Base-by-base conservation (phyloP, 1,140 invertebrate genomes). In the Sycophaga agraensis region DNA sequence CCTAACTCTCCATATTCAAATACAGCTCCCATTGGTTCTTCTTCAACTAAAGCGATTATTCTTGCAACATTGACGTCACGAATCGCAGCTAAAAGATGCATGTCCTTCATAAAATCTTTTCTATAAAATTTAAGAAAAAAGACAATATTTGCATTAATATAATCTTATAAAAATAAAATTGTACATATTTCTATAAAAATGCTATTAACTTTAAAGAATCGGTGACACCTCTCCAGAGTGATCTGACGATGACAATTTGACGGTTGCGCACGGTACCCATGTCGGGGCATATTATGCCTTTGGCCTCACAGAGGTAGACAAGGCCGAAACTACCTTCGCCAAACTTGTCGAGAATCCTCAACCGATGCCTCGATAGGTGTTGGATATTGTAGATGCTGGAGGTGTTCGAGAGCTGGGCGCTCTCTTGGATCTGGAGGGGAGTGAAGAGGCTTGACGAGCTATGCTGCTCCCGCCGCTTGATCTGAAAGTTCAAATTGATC, bases 251-350 rank as follows among this genome's bases (percentile, higher is more conserved):
- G 19, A 91, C 88, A 64, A 88, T 77, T 69, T 87, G 84, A 62
- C 86, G 85, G 62, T 84, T 85, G 62, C 86, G 84, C 53, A 84
- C 85, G 7, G 85, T 85, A 34, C 73, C 77, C 67, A 86, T 83
- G 55, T 90, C 88, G 2, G 84, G 84, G 69, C 68, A 74, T 51
- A 72, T 69, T 22, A 89, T 84, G 28, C 86, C 86, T 68, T 90
- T 87, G 16, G 88, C 88, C 73, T 90, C 88, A 73, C 89, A 91
- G 2, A 91, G 70, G 72, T 91, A 88, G 8, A 90, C 84, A 85
- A 91, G 90, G 72, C 93, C 92, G 75, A 94, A 93, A 65, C 89
- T 87, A 60, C 92, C 92, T 79, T 94, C 91, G 53, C 92, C 93
- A 42, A 95, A 85, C 73, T 93, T 93, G 76, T 93, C 89, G 51